Evolutionary conservation across 2,888 invertebrate species (phyloP).

Genomic region (Anagyrus pseudococci): DNA sequence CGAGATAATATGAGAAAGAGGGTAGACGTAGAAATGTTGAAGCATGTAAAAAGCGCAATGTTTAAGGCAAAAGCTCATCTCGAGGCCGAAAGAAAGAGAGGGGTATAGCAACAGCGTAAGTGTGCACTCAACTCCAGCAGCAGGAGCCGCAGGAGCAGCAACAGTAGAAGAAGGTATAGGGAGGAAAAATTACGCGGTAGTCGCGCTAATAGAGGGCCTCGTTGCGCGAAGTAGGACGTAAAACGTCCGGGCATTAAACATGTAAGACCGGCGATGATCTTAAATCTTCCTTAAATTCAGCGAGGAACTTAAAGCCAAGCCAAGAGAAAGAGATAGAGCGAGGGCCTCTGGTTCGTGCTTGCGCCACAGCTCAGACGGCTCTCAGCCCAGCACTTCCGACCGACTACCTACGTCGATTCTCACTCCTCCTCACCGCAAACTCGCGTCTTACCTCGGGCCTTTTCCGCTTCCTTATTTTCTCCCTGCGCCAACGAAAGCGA

Average conservation of each 20-base stretch:
- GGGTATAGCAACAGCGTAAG: too few species aligned
- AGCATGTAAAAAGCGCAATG: too few species aligned
- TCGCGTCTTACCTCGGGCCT: not conserved
- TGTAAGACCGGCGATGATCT: conserved; percentile 43
- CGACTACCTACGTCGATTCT: too few species aligned
- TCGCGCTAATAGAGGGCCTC: conserved; percentile 25
- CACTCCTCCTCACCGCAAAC: too few species aligned
- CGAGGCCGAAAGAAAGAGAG: too few species aligned
- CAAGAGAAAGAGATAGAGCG: too few species aligned
- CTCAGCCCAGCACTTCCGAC: too few species aligned
- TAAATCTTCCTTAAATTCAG: conserved; percentile 44
- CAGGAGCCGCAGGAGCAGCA: too few species aligned
- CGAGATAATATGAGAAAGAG: too few species aligned
- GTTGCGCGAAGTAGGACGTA: conserved; percentile 36
- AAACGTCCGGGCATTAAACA: conserved; percentile 44
- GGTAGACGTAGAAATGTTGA: too few species aligned
- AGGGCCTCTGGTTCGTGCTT: not conserved
- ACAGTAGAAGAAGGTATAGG: conserved; percentile 14
- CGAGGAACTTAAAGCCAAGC: conserved; percentile 25
- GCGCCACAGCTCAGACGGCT: not conserved
- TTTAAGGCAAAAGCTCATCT: too few species aligned
- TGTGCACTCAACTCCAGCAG: too few species aligned
- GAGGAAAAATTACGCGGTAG: conserved; percentile 27
- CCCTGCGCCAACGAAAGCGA: conserved; percentile 1
- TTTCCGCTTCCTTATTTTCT: conserved; percentile 6